Evolutionary conservation across 2,113 vertebrate species (phyloP).

Genomic region (Neopipo cinnamomea): DNA sequence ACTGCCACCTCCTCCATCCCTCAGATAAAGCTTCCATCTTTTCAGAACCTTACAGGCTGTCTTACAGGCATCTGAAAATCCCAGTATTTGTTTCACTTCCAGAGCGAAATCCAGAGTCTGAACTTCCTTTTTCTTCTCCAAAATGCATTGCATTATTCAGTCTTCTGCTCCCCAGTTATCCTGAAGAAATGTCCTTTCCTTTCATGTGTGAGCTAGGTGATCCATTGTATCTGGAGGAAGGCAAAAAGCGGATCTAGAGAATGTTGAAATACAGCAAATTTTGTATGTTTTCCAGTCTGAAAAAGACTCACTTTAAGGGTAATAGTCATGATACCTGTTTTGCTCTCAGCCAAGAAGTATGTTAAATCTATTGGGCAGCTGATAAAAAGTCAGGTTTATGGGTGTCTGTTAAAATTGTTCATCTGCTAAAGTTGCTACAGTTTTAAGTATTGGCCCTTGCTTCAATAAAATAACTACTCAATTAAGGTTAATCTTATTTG

Average conservation of each 20-base stretch:
- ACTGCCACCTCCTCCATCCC: background rate
- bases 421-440: background rate
- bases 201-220: background rate
- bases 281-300: background rate
- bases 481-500: background rate
- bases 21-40: background rate
- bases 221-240: background rate
- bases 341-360: background rate
- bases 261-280: background rate
- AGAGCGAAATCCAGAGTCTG: background rate
- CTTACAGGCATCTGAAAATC: background rate
- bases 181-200: background rate
- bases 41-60: background rate
- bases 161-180: background rate
- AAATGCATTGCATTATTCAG: background rate
- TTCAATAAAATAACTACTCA: background rate
- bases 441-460: background rate
- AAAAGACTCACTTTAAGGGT: background rate
- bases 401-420: background rate
- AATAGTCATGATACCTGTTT: background rate
- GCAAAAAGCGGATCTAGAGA: background rate
- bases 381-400: conserved; percentile 1
- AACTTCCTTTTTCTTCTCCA: background rate
- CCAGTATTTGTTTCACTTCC: background rate
- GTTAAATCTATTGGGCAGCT: background rate